Percentiles rank a stretch among this genome's conserved stretches.
These are phyloP conservation scores for Otolemur crassicaudatus DNA, from an alignment of 2,797 vertebrate species.

Conservation along the genomic window DNA sequence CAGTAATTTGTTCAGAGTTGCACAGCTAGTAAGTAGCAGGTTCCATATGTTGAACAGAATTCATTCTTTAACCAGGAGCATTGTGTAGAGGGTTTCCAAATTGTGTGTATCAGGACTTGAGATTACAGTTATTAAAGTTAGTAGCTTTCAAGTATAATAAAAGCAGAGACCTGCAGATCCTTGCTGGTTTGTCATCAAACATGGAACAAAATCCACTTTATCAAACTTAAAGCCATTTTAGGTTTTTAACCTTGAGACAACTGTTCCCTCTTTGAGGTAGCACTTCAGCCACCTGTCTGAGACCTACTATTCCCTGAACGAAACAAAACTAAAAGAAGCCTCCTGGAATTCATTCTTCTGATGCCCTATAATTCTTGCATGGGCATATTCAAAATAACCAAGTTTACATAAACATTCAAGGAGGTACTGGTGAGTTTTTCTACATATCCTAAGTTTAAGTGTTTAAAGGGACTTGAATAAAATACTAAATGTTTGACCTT, in stretches of 20 bases:
- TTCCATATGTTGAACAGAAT: not conserved
- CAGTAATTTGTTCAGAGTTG: not conserved
- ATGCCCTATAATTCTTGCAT: not conserved
- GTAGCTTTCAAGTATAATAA: conserved; percentile 9
- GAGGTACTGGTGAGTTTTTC: not conserved
- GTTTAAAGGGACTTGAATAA: conserved; percentile 35
- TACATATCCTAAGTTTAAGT: not conserved
- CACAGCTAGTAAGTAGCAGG: not conserved
- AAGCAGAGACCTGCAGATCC: not conserved
- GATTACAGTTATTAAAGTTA: conserved; percentile 38
- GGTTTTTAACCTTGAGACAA: conserved; percentile 35
- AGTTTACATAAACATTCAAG: conserved; percentile 41
- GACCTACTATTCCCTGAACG: not conserved
- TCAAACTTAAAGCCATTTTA: conserved; percentile 28
- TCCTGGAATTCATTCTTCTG: not conserved
- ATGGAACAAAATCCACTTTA: conserved; percentile 25
- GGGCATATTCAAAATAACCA: not conserved
- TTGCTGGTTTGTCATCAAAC: not conserved
- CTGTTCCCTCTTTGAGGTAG: not conserved
- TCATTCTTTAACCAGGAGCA: not conserved
- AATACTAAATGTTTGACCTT: conserved; percentile 45
- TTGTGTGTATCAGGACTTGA: conserved; percentile 21
- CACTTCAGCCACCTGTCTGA: conserved; percentile 10
- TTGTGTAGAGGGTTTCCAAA: not conserved
- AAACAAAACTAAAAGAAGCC: conserved; percentile 28